Evolutionary conservation across 2,797 vertebrate genomes (phyloP).

Genomic region (Myotis daubentonii): DNA sequence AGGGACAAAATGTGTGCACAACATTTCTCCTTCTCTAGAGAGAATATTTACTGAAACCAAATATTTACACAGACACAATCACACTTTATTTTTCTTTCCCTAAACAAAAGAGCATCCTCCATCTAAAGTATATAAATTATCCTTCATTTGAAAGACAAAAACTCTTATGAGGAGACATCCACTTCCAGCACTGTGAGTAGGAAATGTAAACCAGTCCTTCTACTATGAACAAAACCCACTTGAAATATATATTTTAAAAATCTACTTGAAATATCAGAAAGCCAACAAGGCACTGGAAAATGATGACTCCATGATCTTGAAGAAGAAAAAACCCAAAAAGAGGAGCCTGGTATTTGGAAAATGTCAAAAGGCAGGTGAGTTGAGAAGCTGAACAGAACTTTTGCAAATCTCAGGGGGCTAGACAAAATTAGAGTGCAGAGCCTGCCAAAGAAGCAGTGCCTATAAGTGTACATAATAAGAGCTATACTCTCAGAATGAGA

Average conservation of each 20-base stretch:
- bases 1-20: neutral
- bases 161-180: neutral
- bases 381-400: neutral
- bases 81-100: neutral
- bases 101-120: neutral
- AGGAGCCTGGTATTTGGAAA: slow-evolving; percentile 6
- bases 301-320: neutral
- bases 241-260: neutral
- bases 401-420: neutral
- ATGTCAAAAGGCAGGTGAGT: neutral
- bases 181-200: neutral
- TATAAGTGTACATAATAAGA: neutral
- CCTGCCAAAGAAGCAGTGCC: neutral
- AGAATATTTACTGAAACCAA: neutral
- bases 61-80: neutral
- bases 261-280: neutral
- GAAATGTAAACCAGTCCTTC: neutral
- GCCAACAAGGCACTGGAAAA: neutral
- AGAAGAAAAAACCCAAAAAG: neutral
- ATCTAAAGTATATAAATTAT: neutral
- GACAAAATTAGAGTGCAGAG: neutral
- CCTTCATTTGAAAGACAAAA: neutral
- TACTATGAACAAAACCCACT: neutral
- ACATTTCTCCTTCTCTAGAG: neutral
- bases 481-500: neutral